Evolutionary conservation across 1,140 invertebrate genomes (phyloP), one percentile per base, ranked within the genome.

Genomic region (Mesaphorura yosii): DNA sequence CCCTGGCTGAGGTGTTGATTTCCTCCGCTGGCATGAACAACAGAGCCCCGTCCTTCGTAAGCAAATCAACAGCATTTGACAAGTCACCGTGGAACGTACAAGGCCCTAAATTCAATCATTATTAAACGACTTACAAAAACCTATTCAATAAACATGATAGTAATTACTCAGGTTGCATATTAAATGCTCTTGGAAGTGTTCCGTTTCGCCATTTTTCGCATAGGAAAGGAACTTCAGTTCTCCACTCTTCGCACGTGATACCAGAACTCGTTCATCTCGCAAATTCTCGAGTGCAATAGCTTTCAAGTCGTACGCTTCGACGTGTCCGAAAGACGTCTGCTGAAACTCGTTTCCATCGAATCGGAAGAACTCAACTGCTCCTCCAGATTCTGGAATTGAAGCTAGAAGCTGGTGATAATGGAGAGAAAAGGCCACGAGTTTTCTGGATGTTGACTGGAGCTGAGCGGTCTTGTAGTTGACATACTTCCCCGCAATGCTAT

Each of bases 381-480:
- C 22, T 6, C 15, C 7, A 0, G n/a, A 12, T 15, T 41, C 19
- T 2, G 53, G 48, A 27, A 53, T 25, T 20, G 28, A 53, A 10
- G 25, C 50, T 15, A 59, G 25, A 48, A 39, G 53, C 15, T 52
- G 31, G 17, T 51, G 34, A 29, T 56, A 56, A 10, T 45, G 19
- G 3, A 59, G n/a, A 19, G 41, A 52, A 22, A 55, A 56, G 1
- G 39, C 23, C 15, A 55, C 12, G 7, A 59, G 20, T 17, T 52
- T 17, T 1, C 22, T 3, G 20, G 48, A 57, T 10, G 51, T 41
- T 7, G 6, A 17, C 3, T 19, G 6, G 1, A 47, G 41, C 25
- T 22, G 29, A 34, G 56, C 1, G 34, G 4, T 37, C 40, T 39
- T 23, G 12, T 31, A 3, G 14, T 29, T 4, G 15, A 29, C 26